These are phyloP conservation scores for Mohoua ochrocephala DNA, from an alignment of 2,113 vertebrate species.

Conservation along the genomic window DNA sequence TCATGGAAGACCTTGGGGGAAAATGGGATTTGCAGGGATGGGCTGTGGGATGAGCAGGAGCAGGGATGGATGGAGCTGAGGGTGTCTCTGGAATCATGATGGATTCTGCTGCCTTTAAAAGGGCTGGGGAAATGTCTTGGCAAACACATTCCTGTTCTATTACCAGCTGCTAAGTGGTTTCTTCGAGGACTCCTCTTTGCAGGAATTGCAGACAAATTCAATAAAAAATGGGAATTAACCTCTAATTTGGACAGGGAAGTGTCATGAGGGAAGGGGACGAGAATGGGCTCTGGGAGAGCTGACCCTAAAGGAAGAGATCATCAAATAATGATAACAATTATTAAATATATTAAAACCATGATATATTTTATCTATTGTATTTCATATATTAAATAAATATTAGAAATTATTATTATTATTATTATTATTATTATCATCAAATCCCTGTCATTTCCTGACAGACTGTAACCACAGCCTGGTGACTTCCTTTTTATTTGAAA, in stretches of 20 bases:
- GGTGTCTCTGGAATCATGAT: rapidly evolving
- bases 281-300: rapidly evolving
- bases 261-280: background rate
- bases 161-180: background rate
- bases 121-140: background rate
- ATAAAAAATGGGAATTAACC: background rate
- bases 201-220: background rate
- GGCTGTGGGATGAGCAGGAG: background rate
- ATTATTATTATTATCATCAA: background rate
- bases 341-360: no score
- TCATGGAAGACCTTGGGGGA: background rate
- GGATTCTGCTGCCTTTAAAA: background rate
- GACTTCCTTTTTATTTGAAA: background rate
- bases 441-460: background rate
- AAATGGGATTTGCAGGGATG: background rate
- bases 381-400: no score
- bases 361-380: no score
- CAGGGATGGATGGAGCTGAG: background rate
- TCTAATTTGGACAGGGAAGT: background rate
- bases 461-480: background rate
- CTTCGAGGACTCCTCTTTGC: background rate
- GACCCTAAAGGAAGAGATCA: background rate
- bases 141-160: background rate
- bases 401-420: no score
- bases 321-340: background rate